A percentile compares a stretch with the other conserved stretches of the same genome.
Conservation (phyloP, 2,113 vertebrate genomes). For the Epinephelus moara region DNA sequence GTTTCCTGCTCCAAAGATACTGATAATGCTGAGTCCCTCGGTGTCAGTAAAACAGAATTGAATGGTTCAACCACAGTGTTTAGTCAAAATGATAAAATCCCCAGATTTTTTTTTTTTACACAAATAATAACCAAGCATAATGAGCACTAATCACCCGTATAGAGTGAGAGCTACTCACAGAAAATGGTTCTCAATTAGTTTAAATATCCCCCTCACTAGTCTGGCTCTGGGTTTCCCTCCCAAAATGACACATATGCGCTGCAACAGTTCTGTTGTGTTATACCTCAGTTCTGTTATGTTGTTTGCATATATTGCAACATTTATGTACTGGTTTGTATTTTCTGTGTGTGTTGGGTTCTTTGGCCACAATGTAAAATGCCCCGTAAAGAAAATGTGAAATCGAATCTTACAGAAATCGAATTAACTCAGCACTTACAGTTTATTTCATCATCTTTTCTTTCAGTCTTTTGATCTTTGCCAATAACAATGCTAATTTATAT, state of each 20-base stretch:
- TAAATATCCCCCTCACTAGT: neutral
- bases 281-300: neutral
- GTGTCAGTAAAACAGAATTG: neutral
- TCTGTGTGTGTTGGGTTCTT: neutral
- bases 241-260: neutral
- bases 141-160: neutral
- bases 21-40: neutral
- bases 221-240: neutral
- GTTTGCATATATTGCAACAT: neutral
- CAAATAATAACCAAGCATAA: neutral
- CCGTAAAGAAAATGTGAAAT: neutral
- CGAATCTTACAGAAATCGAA: neutral
- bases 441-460: constrained; percentile 33
- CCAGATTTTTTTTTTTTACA: neutral
- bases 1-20: neutral
- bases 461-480: constrained; percentile 11
- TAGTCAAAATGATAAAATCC: neutral
- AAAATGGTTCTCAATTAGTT: neutral
- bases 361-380: neutral
- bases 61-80: neutral
- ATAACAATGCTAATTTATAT: constrained; percentile 6
- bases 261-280: neutral
- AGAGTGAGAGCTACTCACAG: neutral
- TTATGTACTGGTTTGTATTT: neutral
- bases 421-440: neutral